These are phyloP conservation scores for Tenebrosternarchus preto DNA, from an alignment of 2,113 vertebrate species.

Conservation along the genomic window DNA sequence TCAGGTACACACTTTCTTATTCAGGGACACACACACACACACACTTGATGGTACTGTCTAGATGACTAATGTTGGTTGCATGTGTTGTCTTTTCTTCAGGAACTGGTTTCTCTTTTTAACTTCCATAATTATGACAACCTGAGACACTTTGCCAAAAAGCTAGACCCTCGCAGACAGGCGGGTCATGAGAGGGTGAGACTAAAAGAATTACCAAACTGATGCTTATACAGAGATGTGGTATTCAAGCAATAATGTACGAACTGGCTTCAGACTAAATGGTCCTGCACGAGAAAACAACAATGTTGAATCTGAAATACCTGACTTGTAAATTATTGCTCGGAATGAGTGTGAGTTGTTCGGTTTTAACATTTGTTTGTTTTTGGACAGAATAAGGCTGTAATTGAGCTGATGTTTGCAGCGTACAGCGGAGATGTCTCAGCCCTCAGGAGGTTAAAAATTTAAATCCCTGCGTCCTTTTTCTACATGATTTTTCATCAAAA, in stretches of 20 bases:
- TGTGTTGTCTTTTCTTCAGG: slow-evolving; percentile 65
- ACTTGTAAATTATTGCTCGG: background rate
- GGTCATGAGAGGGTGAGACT: slow-evolving; percentile 80
- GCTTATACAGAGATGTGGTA: background rate
- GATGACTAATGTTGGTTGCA: background rate
- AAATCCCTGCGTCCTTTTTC: background rate
- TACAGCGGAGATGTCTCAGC: slow-evolving; percentile 83
- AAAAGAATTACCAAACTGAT: background rate
- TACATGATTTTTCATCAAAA: background rate
- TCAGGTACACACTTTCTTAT: slow-evolving; percentile 69
- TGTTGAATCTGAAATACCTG: background rate
- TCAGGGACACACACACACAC: background rate
- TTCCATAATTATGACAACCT: slow-evolving; percentile 93
- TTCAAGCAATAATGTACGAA: background rate
- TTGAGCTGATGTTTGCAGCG: slow-evolving; percentile 87
- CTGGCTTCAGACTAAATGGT: background rate
- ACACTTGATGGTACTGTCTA: background rate
- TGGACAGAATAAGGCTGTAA: slow-evolving; percentile 85
- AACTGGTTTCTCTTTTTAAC: slow-evolving; percentile 86
- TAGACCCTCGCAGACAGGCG: slow-evolving; percentile 83
- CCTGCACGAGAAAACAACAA: background rate
- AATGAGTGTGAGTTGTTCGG: background rate
- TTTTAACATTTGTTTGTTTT: slow-evolving; percentile 28
- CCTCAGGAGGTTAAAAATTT: slow-evolving; percentile 79
- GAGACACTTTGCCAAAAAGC: slow-evolving; percentile 83